Evolutionary conservation across 2,888 invertebrate species (phyloP), one percentile per base, ranked within the genome.

Genomic region (Furcula furcula): DNA sequence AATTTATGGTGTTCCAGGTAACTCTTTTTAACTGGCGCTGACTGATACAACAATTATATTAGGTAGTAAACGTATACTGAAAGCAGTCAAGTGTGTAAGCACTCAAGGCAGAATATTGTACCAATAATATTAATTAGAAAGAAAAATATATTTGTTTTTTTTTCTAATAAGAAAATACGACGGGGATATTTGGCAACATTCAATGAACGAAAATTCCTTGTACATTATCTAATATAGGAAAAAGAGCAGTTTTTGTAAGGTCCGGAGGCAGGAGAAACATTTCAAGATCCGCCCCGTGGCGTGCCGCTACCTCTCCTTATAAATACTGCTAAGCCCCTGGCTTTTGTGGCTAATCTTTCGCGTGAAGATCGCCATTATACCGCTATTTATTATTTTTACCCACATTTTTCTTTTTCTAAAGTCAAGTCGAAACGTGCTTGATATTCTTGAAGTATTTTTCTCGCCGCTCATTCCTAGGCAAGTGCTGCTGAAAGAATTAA

Each of bases 301-400:
- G 74, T 74, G 76, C 74, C 73, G 76, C 75, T 79, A 80, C 79
- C 80, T 73, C 81, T 82, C 72, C 82, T 84, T 87, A 86, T 85
- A 87, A 86, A 87, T 85, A 88, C 84, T 87, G 76, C 76, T 84
- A 87, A 87, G 80, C 83, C 79, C 64, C 66, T 70, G 76, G 85
- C 85, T 86, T 85, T 79, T 79, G 82, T 77, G 76, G 83, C 86
- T 88, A 88, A 88, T 87, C 87, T 84, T 85, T 82, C 73, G 80
- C 85, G 83, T 82, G 81, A 76, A 87, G 81, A 84, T 85, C 82
- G 78, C 80, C 76, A 83, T 87, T 85, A 85, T 78, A 77, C 82
- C 71, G 77, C 82, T 79, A 85, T 88, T 87, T 86, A 84, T 87
- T 84, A 85, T 84, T 85, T 81, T 68, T 63, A 68, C 70, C 64